Conservation (phyloP, 2,888 invertebrate species). For the Chrysolina haemoptera region DNA sequence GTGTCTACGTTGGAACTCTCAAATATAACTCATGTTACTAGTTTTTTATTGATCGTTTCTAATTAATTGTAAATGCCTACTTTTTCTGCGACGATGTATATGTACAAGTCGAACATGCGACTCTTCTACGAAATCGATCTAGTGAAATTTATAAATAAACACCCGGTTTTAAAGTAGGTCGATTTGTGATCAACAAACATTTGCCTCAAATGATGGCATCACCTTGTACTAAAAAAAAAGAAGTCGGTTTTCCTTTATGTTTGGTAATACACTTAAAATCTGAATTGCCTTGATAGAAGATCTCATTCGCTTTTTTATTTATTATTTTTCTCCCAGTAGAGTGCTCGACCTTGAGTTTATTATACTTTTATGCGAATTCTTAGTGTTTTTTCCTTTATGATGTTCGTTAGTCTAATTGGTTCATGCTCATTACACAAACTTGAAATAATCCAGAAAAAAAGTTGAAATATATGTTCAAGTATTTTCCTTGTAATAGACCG, state of each 20-base stretch:
- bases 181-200: conserved; percentile 39
- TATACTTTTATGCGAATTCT: conserved; percentile 2
- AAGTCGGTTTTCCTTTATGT: conserved; percentile 20
- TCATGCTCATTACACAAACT: background rate
- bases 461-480: background rate
- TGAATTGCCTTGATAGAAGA: conserved; percentile 26
- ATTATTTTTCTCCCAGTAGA: background rate
- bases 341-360: conserved; percentile 1
- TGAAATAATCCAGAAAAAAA: background rate
- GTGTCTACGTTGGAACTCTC: too few relatives aligned
- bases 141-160: conserved; percentile 37
- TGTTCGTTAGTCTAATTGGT: background rate
- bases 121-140: conserved; percentile 21
- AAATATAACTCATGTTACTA: background rate
- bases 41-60: background rate
- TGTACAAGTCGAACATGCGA: conserved; percentile 2
- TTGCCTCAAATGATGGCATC: conserved; percentile 48
- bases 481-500: background rate
- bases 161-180: conserved; percentile 45
- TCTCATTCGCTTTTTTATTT: conserved; percentile 22
- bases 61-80: conserved; percentile 9
- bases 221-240: conserved; percentile 49
- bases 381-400: background rate
- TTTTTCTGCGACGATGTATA: background rate
- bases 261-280: conserved; percentile 29